A percentile compares a stretch with the other conserved stretches of the same genome.
Evolutionary conservation across 2,888 invertebrate genomes (phyloP).

Genomic region (Pristionchus fissidentatus): DNA sequence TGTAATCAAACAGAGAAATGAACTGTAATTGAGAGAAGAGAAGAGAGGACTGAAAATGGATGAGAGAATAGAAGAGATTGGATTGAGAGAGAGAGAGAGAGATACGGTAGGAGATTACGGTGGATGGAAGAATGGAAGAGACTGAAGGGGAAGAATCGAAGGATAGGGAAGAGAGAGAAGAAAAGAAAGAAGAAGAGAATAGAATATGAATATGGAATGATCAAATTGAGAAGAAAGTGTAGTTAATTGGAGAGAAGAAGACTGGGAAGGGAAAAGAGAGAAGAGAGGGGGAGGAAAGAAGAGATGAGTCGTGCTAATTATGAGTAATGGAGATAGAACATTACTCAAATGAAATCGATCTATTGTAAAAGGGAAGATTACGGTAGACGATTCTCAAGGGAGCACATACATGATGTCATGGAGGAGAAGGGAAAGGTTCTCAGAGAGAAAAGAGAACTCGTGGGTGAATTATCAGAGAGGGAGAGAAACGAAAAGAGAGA

Average conservation of each 20-base stretch:
- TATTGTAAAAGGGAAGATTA: neutral
- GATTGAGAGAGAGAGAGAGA: constrained; percentile 9
- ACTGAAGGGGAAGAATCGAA: neutral
- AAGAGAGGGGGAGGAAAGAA: neutral
- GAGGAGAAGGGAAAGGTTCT: neutral
- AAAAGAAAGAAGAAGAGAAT: neutral
- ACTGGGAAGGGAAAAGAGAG: neutral
- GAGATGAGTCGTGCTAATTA: constrained; percentile 22
- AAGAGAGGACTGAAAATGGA: neutral
- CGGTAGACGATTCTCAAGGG: neutral
- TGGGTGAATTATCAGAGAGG: neutral
- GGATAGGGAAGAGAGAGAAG: neutral
- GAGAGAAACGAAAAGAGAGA: neutral
- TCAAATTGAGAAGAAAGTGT: neutral
- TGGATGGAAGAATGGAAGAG: neutral
- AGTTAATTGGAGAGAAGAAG: constrained; percentile 16
- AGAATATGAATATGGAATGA: neutral
- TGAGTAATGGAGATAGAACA: constrained; percentile 25
- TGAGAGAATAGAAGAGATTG: constrained; percentile 12
- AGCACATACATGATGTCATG: neutral
- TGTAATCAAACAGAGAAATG: neutral
- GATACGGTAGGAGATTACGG: neutral
- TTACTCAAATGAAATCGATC: neutral
- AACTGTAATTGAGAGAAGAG: neutral
- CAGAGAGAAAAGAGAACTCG: neutral